Conservation (phyloP, 2,113 vertebrate genomes). For the Gymnocephalus cernua region DNA sequence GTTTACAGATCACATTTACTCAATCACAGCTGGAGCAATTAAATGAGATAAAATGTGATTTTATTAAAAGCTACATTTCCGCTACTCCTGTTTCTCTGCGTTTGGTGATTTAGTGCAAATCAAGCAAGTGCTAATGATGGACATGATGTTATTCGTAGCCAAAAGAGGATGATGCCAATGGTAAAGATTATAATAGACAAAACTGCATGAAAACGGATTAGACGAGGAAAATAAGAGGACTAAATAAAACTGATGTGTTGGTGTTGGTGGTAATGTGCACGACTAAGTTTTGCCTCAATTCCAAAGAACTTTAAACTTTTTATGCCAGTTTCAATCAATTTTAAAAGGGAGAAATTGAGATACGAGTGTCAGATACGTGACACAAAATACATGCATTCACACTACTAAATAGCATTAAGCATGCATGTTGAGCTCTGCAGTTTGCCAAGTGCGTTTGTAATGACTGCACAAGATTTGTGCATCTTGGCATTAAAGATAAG, state of each 20-base stretch:
- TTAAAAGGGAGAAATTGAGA: neutral
- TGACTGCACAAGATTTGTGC: conserved; percentile 12
- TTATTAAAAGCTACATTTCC: neutral
- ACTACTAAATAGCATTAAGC: neutral
- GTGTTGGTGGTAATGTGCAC: neutral
- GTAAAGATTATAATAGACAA: neutral
- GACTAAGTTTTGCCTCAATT: neutral
- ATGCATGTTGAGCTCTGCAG: conserved; percentile 31
- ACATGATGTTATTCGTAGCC: neutral
- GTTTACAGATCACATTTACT: neutral
- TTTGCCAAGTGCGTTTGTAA: neutral
- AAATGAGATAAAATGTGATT: neutral
- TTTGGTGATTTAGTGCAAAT: neutral
- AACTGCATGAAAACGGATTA: conserved; percentile 8
- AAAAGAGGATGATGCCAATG: conserved; percentile 15
- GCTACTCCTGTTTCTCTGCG: neutral
- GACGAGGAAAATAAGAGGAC: neutral
- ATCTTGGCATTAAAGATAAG: conserved; percentile 17
- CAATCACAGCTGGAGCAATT: neutral
- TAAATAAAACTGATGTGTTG: conserved; percentile 29
- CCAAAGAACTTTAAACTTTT: neutral
- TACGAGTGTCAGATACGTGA: conserved; percentile 9
- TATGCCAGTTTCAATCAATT: neutral
- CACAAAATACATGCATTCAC: neutral
- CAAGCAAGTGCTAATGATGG: conserved; percentile 22